These are phyloP conservation scores for Junonia oenone DNA, from an alignment of 2,888 invertebrate species.

Conservation along the genomic window DNA sequence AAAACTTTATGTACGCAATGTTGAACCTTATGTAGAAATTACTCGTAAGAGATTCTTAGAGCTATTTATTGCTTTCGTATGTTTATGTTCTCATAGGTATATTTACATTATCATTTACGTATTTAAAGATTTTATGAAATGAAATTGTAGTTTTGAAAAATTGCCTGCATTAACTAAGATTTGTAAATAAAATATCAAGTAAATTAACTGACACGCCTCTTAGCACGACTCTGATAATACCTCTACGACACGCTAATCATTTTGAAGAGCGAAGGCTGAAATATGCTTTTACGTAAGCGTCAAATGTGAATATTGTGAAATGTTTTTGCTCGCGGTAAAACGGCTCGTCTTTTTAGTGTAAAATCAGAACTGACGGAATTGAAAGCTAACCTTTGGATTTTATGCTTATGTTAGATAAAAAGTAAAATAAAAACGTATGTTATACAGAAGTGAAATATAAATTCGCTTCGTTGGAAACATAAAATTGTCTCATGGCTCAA, in stretches of 20 bases:
- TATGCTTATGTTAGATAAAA: conserved; percentile 19
- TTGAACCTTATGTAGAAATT: background rate
- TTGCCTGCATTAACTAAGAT: background rate
- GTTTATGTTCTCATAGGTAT: too few species aligned
- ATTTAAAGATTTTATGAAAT: background rate
- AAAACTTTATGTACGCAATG: background rate
- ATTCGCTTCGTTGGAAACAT: too few species aligned
- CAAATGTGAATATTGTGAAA: conserved; percentile 22
- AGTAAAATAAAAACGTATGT: conserved; percentile 24
- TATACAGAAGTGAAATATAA: background rate
- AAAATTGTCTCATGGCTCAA: too few species aligned
- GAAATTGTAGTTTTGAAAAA: too few species aligned
- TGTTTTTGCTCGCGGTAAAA: conserved; percentile 22
- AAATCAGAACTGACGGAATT: conserved; percentile 39
- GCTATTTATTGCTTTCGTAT: too few species aligned
- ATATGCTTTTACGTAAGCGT: conserved; percentile 27
- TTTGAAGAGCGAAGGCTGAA: conserved; percentile 22
- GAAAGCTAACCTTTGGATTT: conserved; percentile 27
- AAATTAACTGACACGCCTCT: conserved; percentile 12
- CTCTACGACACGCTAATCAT: conserved; percentile 20
- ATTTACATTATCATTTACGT: too few species aligned
- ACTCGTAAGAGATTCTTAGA: too few species aligned
- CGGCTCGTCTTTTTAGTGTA: conserved; percentile 45
- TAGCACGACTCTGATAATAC: conserved; percentile 20
- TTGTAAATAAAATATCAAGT: background rate